These are phyloP conservation scores for Platynereis dumerilii DNA, from an alignment of 2,888 invertebrate genomes.

Conservation along the genomic window DNA sequence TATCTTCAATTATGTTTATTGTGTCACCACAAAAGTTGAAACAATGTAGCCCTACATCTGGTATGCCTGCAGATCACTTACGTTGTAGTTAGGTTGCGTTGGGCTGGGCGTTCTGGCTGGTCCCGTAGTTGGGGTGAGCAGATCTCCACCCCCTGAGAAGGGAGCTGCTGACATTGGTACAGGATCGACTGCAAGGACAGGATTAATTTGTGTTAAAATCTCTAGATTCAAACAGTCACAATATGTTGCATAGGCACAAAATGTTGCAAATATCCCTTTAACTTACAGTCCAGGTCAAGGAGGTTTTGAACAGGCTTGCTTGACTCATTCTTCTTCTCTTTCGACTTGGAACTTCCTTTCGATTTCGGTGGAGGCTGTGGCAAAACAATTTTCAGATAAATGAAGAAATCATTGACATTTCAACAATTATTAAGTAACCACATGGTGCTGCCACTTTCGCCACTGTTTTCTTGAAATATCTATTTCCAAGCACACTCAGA, in stretches of 20 bases:
- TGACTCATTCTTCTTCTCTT: constrained; percentile 4
- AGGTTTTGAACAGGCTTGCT: constrained; percentile 81
- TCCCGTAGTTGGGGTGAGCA: constrained; percentile 48
- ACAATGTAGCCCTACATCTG: no score
- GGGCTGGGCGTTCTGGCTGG: constrained; percentile 5
- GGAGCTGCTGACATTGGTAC: constrained; percentile 25
- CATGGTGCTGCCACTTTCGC: no score
- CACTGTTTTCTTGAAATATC: no score
- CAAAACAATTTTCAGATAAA: no score
- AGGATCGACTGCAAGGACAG: constrained; percentile 13
- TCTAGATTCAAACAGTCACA: background rate
- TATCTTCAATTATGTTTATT: no score
- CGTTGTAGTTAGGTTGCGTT: constrained; percentile 31
- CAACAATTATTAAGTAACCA: no score
- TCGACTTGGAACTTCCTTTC: constrained; percentile 6
- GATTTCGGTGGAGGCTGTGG: constrained; percentile 3
- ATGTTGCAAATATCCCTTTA: background rate
- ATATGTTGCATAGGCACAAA: background rate
- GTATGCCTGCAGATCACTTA: no score
- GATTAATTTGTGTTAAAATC: no score
- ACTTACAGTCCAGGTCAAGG: constrained; percentile 78
- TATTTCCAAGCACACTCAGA: no score
- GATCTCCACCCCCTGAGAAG: constrained; percentile 40
- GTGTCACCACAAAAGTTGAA: no score
- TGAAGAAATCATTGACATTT: no score